phyloP scores from a whole-genome alignment of 2,113 vertebrate species.

The Cryptotis parvus region DNA sequence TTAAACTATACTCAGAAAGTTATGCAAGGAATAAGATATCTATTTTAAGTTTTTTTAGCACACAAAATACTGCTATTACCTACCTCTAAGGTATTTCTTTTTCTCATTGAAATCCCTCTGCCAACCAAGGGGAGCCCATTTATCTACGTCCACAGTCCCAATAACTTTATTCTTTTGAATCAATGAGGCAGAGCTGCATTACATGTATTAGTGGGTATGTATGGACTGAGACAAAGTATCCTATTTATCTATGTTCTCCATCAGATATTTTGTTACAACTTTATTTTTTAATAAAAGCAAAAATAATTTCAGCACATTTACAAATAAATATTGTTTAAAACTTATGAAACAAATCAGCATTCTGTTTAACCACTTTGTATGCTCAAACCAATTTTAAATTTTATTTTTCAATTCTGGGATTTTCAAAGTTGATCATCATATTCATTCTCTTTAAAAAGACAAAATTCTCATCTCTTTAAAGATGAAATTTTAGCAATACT shows the following conservation, averaged over 20 bases:
- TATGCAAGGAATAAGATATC: constrained; percentile 71
- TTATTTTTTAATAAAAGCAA: background rate
- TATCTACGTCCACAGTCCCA: constrained; percentile 77
- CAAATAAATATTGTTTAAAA: background rate
- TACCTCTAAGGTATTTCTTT: constrained; percentile 71
- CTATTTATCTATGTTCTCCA: background rate
- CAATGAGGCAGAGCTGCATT: constrained; percentile 71
- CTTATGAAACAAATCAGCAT: background rate
- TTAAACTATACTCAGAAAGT: constrained; percentile 65
- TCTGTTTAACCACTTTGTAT: background rate
- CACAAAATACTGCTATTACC: constrained; percentile 4
- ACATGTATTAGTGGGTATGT: background rate
- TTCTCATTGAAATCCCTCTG: constrained; percentile 61
- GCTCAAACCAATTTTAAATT: background rate
- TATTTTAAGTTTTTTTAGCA: constrained; percentile 74
- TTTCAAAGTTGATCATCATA: background rate
- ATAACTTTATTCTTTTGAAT: constrained; percentile 75
- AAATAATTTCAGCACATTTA: background rate
- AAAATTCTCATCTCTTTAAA: constrained; percentile 24
- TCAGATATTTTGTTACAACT: constrained; percentile 13
- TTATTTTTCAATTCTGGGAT: background rate
- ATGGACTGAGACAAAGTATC: constrained; percentile 13
- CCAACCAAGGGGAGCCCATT: constrained; percentile 76
- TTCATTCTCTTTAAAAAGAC: constrained; percentile 8
- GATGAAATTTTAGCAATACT: background rate